A percentile compares a stretch with the other conserved stretches of the same genome.
These are phyloP conservation scores for Cyanoliseus patagonus DNA, from an alignment of 2,113 vertebrate species.

Conservation along the genomic window DNA sequence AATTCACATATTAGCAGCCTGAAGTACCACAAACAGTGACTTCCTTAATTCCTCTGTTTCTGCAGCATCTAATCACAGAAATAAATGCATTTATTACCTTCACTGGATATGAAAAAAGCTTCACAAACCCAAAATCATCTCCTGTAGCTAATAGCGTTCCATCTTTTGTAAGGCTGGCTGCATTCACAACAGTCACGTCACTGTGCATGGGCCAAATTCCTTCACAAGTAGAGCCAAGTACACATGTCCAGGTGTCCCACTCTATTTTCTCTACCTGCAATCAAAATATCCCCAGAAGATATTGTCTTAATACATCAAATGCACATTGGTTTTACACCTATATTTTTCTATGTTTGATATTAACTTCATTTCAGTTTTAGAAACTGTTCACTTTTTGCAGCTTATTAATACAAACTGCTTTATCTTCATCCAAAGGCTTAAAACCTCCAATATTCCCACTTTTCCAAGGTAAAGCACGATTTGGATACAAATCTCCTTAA, in stretches of 20 bases:
- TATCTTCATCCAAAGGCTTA: neutral
- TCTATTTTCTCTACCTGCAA: slow-evolving; percentile 92
- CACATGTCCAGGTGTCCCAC: slow-evolving; percentile 93
- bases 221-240: slow-evolving; percentile 92
- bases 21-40: fast-evolving
- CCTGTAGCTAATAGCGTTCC: slow-evolving; percentile 86
- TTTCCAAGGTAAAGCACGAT: neutral
- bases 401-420: neutral
- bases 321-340: fast-evolving
- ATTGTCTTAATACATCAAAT: neutral
- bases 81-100: slow-evolving; percentile 77
- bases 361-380: neutral
- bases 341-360: neutral
- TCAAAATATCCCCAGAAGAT: neutral
- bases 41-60: neutral
- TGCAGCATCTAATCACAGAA: neutral
- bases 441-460: neutral
- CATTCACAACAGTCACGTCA: slow-evolving; percentile 85
- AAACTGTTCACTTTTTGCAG: neutral
- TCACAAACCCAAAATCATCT: slow-evolving; percentile 95
- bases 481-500: neutral
- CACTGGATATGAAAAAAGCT: slow-evolving; percentile 93
- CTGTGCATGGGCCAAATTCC: slow-evolving; percentile 92
- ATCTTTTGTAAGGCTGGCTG: slow-evolving; percentile 91
- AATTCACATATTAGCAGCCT: neutral